Conservation (phyloP, 2,113 vertebrate species). For the Scolopax mira region DNA sequence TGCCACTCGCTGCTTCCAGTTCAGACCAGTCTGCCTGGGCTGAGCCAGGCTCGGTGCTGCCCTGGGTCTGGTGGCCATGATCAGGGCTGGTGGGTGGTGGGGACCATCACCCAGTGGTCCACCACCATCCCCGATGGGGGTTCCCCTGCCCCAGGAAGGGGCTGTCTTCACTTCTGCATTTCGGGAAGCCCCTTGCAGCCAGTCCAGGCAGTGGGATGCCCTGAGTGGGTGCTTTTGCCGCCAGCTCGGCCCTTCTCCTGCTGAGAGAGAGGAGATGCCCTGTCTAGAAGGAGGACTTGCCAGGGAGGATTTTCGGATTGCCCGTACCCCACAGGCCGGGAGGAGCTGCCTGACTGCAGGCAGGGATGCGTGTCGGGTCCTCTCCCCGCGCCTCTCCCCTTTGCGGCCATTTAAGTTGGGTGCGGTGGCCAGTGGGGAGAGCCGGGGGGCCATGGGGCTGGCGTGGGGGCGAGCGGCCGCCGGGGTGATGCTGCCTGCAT, state of each 20-base stretch:
- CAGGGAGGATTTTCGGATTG: neutral
- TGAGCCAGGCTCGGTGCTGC: neutral
- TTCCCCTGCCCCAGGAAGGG: rapidly evolving
- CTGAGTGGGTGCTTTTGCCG: neutral
- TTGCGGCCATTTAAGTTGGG: neutral
- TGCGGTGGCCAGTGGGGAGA: neutral
- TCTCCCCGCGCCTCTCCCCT: neutral
- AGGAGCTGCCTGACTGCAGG: neutral
- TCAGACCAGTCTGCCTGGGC: neutral
- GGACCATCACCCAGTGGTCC: neutral
- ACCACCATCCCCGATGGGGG: rapidly evolving
- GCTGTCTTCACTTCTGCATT: neutral
- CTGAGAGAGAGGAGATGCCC: rapidly evolving
- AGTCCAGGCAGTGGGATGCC: neutral
- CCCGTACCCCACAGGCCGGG: neutral
- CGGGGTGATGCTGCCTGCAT: neutral
- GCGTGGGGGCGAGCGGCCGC: rapidly evolving
- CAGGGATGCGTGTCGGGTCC: neutral
- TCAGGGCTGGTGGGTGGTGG: neutral
- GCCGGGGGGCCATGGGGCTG: neutral
- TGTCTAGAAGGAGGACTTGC: rapidly evolving
- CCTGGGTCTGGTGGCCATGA: neutral
- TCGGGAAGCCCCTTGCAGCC: neutral
- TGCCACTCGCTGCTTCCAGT: neutral
- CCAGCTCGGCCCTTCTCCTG: rapidly evolving